Percentiles rank a stretch among this genome's conserved stretches.
These are phyloP conservation scores for Thaleichthys pacificus DNA, from an alignment of 2,797 vertebrate genomes.

Conservation along the genomic window DNA sequence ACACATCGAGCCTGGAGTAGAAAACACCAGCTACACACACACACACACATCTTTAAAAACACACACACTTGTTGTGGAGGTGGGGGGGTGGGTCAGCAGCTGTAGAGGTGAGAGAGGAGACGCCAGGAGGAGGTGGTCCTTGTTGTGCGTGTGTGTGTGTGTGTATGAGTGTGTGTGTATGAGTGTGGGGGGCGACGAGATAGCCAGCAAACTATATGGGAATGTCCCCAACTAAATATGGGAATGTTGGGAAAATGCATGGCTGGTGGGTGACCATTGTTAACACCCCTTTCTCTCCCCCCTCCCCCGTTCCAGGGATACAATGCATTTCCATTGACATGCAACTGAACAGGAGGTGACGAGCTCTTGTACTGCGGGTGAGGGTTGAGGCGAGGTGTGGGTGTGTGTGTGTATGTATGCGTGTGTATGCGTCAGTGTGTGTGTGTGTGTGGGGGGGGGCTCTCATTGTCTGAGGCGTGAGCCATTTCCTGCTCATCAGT, in stretches of 20 bases:
- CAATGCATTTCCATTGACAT: background rate
- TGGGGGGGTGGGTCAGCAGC: conserved; percentile 72
- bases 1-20: too few relatives aligned
- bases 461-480: conserved; percentile 76
- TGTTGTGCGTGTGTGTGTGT: too few relatives aligned
- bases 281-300: background rate
- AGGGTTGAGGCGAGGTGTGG: background rate
- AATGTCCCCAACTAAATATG: too few relatives aligned
- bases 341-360: too few relatives aligned
- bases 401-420: background rate
- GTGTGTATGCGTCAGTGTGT: background rate
- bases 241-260: background rate
- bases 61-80: conserved; percentile 4
- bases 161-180: too few relatives aligned
- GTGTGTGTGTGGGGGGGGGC: conserved; percentile 34
- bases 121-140: conserved; percentile 50
- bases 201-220: background rate
- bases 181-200: too few relatives aligned
- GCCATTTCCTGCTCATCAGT: conserved; percentile 83
- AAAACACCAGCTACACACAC: too few relatives aligned
- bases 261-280: background rate
- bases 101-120: conserved; percentile 80
- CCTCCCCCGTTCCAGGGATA: background rate
- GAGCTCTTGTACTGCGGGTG: background rate
- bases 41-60: background rate